Percentiles rank a stretch among this genome's conserved stretches.
Conservation (phyloP, 2,797 vertebrate genomes). For the Neosalanx taihuensis region DNA sequence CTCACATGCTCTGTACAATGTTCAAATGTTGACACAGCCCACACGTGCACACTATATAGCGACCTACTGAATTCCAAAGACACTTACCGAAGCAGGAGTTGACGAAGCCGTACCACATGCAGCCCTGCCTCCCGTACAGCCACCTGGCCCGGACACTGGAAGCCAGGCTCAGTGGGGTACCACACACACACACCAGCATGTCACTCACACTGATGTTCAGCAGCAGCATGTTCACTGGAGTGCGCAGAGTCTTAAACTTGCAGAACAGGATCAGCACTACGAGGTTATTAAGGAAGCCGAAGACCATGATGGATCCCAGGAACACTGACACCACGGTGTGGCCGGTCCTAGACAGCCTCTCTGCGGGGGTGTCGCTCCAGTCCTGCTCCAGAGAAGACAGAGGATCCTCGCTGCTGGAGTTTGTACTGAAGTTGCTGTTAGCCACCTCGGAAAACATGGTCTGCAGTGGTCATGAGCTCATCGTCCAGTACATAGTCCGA, state of each 20-base stretch:
- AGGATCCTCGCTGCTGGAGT: slow-evolving; percentile 43
- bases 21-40: too few relatives aligned
- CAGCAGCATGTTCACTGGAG: slow-evolving; percentile 81
- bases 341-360: slow-evolving; percentile 64
- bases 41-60: background rate
- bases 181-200: slow-evolving; percentile 77
- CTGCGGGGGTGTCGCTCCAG: slow-evolving; percentile 47
- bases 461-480: background rate
- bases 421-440: slow-evolving; percentile 53
- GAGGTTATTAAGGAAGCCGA: slow-evolving; percentile 79
- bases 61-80: background rate
- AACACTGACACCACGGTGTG: slow-evolving; percentile 73
- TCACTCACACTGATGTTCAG: slow-evolving; percentile 81
- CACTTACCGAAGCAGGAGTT: slow-evolving; percentile 82
- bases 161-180: slow-evolving; percentile 78
- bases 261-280: slow-evolving; percentile 78
- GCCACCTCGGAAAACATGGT: slow-evolving; percentile 43
- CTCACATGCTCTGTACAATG: too few relatives aligned
- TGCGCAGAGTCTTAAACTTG: slow-evolving; percentile 75
- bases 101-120: slow-evolving; percentile 81
- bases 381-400: slow-evolving; percentile 21
- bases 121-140: slow-evolving; percentile 74
- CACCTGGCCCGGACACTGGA: slow-evolving; percentile 72
- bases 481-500: background rate
- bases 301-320: slow-evolving; percentile 76